phyloP scores from a whole-genome alignment of 2,888 invertebrate species.

The Andrena praecox region DNA sequence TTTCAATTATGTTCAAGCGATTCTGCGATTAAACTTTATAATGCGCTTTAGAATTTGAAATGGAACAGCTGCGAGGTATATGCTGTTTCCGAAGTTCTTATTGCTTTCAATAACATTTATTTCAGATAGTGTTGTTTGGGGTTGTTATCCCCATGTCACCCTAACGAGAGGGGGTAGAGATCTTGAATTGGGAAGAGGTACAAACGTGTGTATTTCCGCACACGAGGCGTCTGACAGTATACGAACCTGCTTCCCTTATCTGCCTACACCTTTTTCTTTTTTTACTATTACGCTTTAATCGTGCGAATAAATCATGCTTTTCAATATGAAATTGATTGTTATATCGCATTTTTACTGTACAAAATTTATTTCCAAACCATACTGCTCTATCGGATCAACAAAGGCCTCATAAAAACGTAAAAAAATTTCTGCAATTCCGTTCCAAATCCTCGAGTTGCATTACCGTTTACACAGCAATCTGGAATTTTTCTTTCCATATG shows the following conservation, averaged over 20 bases:
- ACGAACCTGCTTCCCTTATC: not conserved
- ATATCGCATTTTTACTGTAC: not conserved
- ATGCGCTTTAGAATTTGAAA: too few species aligned
- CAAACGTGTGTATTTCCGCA: not conserved
- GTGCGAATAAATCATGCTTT: too few species aligned
- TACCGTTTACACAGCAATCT: not conserved
- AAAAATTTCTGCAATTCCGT: not conserved
- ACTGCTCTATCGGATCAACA: not conserved
- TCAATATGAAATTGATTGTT: not conserved
- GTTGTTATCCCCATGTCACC: too few species aligned
- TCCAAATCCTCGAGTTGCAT: not conserved
- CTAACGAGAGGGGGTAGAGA: too few species aligned
- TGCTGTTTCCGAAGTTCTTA: too few species aligned
- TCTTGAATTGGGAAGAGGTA: not conserved
- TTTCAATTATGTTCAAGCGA: too few species aligned
- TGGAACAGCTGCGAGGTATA: too few species aligned
- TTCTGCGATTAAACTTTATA: too few species aligned
- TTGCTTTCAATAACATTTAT: too few species aligned
- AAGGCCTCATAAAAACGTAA: not conserved
- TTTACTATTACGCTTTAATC: too few species aligned
- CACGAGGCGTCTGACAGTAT: not conserved
- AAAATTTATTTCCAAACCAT: not conserved
- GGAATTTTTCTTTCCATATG: not conserved
- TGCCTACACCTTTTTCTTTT: too few species aligned
- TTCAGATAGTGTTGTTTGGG: too few species aligned